These are phyloP conservation scores for Squalus acanthias DNA, from an alignment of 2,797 vertebrate genomes.

Conservation along the genomic window DNA sequence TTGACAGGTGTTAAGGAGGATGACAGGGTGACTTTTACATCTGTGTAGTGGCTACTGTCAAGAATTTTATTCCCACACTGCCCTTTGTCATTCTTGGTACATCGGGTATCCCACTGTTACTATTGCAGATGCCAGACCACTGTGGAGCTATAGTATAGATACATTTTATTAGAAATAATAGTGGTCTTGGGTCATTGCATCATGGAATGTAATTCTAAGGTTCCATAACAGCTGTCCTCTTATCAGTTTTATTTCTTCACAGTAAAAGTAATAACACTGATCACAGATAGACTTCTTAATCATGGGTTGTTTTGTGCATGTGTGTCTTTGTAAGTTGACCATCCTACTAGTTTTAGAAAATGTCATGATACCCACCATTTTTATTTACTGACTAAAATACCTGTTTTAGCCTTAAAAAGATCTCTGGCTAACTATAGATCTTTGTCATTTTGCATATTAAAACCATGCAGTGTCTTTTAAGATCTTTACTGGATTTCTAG, in stretches of 20 bases:
- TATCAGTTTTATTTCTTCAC: neutral
- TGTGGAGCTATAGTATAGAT: conserved; percentile 49
- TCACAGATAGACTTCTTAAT: neutral
- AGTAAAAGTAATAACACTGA: neutral
- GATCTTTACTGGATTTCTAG: neutral
- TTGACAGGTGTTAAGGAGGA: conserved; percentile 79
- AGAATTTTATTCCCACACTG: conserved; percentile 52
- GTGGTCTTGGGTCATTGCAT: conserved; percentile 46
- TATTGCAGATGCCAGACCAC: conserved; percentile 54
- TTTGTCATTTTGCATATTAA: neutral
- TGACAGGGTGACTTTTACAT: conserved; percentile 78
- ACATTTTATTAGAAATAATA: conserved; percentile 50
- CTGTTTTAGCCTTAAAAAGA: neutral
- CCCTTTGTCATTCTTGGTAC: conserved; percentile 57
- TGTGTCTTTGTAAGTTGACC: neutral
- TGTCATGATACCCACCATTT: neutral
- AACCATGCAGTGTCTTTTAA: neutral
- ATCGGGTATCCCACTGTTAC: conserved; percentile 51
- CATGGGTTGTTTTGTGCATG: neutral
- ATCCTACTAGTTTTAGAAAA: neutral
- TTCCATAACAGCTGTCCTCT: neutral
- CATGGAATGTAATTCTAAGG: conserved; percentile 45
- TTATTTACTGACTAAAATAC: neutral
- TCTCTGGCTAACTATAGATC: neutral
- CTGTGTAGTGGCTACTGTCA: conserved; percentile 67